Evolutionary conservation across 2,113 vertebrate genomes (phyloP), one percentile per base, ranked within the genome.

Genomic region (Larimichthys polyactis): DNA sequence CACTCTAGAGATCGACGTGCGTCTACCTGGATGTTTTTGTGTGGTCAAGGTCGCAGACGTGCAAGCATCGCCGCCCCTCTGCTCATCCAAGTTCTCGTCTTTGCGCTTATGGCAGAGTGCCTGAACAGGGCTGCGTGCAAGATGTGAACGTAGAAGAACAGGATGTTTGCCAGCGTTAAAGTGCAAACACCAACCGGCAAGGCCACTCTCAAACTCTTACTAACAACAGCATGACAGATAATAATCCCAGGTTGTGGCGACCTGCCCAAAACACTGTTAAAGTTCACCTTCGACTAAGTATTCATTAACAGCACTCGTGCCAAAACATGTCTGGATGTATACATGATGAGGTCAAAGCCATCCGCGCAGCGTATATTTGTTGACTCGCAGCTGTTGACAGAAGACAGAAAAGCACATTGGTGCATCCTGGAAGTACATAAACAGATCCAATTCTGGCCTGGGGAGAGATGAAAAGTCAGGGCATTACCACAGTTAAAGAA

Each of bases 141-240:
- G 90, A 52, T 12, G 17, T 49, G 48, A 71, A 62, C 66, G 48
- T 3, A 20, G 57, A 54, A 69, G 48, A 51, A 8, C 68, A 77
- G 75, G 65, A 81, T 72, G 75, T 87, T 71, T 80, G 72, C 0
- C 60, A 43, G 22, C 62, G 11, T 17, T 59, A 22, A 78, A 75
- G 32, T 29, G 1, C 7, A 54, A 12, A 43, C 43, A 29, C 0
- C 9, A 17, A 22, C 43, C 15, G 22, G 48, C 44, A 67, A 82
- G 73, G 84, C 75, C 78, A 55, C 32, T 22, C 46, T 24, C 10
- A 19, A 14, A 49, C n/a, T 57, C 32, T 54, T 10, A 48, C 74
- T 52, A 71, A 84, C 52, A 71, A 71, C 60, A 71, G 82, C 27
- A 32, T 29, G 20, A 77, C 46, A 29, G 46, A 71, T 64, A 71